These are phyloP conservation scores for Lobophora halterata DNA, from an alignment of 2,888 invertebrate genomes.

Conservation along the genomic window DNA sequence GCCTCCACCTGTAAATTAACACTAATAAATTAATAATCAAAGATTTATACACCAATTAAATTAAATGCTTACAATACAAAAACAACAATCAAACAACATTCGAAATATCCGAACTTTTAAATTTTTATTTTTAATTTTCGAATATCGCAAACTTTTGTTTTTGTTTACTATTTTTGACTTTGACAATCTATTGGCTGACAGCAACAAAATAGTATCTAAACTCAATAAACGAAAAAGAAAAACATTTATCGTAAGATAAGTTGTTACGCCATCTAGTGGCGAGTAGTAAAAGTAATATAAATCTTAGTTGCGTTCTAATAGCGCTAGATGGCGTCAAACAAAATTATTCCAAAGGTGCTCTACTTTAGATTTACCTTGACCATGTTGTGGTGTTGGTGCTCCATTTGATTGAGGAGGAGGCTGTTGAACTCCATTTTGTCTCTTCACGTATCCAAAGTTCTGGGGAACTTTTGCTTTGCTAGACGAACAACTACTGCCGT, in stretches of 20 bases:
- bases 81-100: neutral
- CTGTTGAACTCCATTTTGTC: constrained; percentile 83
- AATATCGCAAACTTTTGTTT: neutral
- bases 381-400: constrained; percentile 61
- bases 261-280: constrained; percentile 18
- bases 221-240: neutral
- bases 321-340: constrained; percentile 18
- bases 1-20: constrained; percentile 53
- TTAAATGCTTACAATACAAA: too few species aligned
- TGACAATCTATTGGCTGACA: constrained; percentile 2
- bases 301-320: neutral
- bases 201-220: neutral
- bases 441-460: constrained; percentile 92
- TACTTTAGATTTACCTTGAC: constrained; percentile 37
- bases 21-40: neutral
- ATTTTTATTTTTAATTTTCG: neutral
- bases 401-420: constrained; percentile 63
- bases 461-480: constrained; percentile 89
- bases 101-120: too few species aligned
- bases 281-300: constrained; percentile 1
- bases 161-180: neutral
- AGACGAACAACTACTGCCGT: constrained; percentile 77
- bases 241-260: neutral
- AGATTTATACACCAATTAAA: too few species aligned
- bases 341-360: too few species aligned